Evolutionary conservation across 2,888 invertebrate genomes (phyloP).

Genomic region (Brachyptera putata): DNA sequence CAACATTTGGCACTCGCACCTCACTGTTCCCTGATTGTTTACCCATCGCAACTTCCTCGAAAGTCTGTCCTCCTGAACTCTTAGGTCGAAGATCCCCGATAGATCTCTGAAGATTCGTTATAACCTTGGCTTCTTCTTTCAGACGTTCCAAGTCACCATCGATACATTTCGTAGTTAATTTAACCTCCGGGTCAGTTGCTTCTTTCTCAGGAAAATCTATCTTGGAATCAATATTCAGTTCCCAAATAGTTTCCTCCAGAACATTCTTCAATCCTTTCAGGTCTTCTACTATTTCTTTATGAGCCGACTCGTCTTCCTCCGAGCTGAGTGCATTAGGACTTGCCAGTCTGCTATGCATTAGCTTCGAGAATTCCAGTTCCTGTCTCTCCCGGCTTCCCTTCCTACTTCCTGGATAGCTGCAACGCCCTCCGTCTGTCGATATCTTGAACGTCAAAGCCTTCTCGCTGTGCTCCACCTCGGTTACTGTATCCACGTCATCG

Average conservation of each 20-base stretch:
- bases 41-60: too few relatives aligned
- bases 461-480: conserved; percentile 62
- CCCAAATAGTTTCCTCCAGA: conserved; percentile 31
- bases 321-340: conserved; percentile 40
- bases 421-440: conserved; percentile 60
- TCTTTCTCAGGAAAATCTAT: conserved; percentile 33
- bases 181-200: too few relatives aligned
- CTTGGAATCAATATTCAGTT: conserved; percentile 26
- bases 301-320: conserved; percentile 35
- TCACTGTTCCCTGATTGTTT: too few relatives aligned
- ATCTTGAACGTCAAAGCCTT: conserved; percentile 72
- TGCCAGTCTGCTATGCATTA: conserved; percentile 46
- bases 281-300: too few relatives aligned
- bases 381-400: conserved; percentile 63
- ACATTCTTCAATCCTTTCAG: conserved; percentile 43
- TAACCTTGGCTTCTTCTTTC: conserved; percentile 32
- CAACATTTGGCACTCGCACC: too few relatives aligned
- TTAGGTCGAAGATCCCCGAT: conserved; percentile 4
- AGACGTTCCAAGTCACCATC: conserved; percentile 36
- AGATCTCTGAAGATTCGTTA: conserved; percentile 11
- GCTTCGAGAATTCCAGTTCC: conserved; percentile 43
- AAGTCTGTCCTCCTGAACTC: too few relatives aligned
- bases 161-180: too few relatives aligned
- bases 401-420: conserved; percentile 63
- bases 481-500: conserved; percentile 55